phyloP scores from a whole-genome alignment of 2,888 invertebrate genomes.

The Drosophila multiciliata region DNA sequence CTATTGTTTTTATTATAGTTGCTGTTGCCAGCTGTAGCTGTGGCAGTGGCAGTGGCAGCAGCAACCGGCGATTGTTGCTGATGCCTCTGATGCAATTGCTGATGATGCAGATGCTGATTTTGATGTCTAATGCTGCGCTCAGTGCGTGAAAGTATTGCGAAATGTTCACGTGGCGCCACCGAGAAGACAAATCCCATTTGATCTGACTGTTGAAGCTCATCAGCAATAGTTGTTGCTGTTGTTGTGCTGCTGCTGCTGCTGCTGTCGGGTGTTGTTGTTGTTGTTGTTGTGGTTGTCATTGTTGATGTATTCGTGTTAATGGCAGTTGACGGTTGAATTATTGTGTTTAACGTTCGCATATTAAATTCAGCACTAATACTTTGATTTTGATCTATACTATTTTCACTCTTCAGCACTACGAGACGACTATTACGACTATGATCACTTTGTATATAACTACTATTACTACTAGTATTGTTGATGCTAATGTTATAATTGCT shows the following conservation, averaged over 20 bases:
- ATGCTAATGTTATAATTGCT: conserved; percentile 16
- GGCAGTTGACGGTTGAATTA: conserved; percentile 49
- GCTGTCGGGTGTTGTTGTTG: conserved; percentile 21
- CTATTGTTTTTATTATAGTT: conserved; percentile 42
- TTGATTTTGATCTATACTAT: conserved; percentile 75
- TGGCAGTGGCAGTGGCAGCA: conserved; percentile 41
- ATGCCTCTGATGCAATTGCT: conserved; percentile 40
- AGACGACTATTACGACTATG: conserved; percentile 68
- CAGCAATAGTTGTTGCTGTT: conserved; percentile 41
- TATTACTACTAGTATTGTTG: conserved; percentile 57
- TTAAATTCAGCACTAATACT: conserved; percentile 79
- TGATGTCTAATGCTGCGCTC: conserved; percentile 83
- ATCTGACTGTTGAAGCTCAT: conserved; percentile 32
- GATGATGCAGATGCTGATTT: conserved; percentile 43
- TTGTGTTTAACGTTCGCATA: conserved; percentile 61
- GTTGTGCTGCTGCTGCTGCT: conserved; percentile 41
- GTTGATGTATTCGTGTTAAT: conserved; percentile 41
- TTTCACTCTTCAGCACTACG: conserved; percentile 60
- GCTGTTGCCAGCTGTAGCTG: conserved; percentile 35
- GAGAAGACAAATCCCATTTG: conserved; percentile 70
- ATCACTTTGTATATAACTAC: conserved; percentile 71
- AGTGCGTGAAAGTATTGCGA: conserved; percentile 82
- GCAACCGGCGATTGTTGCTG: conserved; percentile 43
- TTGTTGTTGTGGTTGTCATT: conserved; percentile 34
- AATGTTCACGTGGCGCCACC: conserved; percentile 65